Conservation (phyloP, 2,113 vertebrate genomes). For the Talpa occidentalis region DNA sequence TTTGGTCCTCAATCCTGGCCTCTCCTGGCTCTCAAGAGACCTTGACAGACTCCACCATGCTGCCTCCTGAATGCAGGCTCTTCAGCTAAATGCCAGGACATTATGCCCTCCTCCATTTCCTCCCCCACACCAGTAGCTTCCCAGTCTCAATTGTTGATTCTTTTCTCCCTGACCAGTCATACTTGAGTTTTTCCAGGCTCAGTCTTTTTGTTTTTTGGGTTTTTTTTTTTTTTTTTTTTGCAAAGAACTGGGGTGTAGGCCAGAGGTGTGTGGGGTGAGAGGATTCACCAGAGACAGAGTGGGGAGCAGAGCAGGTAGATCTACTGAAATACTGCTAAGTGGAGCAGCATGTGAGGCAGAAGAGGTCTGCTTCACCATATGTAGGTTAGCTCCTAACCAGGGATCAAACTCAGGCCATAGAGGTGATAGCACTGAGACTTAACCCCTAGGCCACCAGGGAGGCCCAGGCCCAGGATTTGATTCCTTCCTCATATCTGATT, state of each 20-base stretch:
- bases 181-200: background rate
- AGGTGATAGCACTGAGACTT: no score
- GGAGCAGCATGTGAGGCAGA: no score
- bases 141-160: background rate
- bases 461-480: background rate
- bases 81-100: no score
- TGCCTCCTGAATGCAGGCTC: background rate
- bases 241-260: no score
- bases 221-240: background rate
- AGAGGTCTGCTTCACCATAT: no score
- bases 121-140: rapidly evolving
- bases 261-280: no score
- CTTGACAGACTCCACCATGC: rapidly evolving
- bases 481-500: background rate
- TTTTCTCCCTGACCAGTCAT: background rate
- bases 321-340: no score
- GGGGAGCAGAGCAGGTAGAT: no score
- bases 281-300: no score
- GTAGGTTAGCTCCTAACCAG: no score
- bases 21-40: background rate
- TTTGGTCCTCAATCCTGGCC: background rate
- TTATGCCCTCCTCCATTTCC: background rate
- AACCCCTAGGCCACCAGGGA: no score
- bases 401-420: no score
- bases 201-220: background rate